Base-by-base conservation (phyloP, 2,888 invertebrate species). In the Heliconius sara region DNA sequence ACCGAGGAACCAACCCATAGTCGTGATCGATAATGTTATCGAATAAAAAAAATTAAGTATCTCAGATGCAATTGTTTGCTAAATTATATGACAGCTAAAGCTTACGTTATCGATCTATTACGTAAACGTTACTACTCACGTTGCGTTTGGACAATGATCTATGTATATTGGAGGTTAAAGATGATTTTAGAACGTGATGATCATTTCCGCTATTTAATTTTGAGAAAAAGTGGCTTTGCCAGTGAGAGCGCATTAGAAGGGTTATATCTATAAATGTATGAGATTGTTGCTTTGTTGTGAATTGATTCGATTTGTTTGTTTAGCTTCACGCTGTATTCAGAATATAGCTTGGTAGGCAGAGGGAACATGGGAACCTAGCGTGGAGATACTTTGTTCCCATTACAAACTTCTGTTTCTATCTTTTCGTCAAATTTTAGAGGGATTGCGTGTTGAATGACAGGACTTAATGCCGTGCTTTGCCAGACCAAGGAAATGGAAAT, bases 101-200 rank as follows among this genome's bases (percentile, higher is more conserved):
- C 79, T 80, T 77, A 76, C 77, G 73, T 79, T 80, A 83, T 84
- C 83, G 81, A 84, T 86, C 82, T 84, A 83, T 86, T 87, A 85
- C 83, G 83, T 86, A 86, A 85, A 83, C 72, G 81, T 84, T 83
- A 84, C 81, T 82, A 78, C 79, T 83, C 83, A 82, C 74, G 22
- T 39, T 78, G 75, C 25, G 19, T 47, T 66, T 72, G 77, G 34
- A 84, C 78, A 78, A 34, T 83, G 71, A 79, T 66, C 71, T 80
- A 57, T 82, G 80, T 66, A 19, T 6, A 6, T 34, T 63, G 34
- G 5, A n/a, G 0, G 16, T 52, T 79, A 84, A 60, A 75, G 82
- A 68, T 67, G 68, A 80, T 73, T 78, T 80, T 84, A 9, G 47
- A 30, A 34, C 72, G 39, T 60, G n/a, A 57, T 34, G 22, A 30